Evolutionary conservation across 1,140 invertebrate species (phyloP).

Genomic region (Drosophila teissieri): DNA sequence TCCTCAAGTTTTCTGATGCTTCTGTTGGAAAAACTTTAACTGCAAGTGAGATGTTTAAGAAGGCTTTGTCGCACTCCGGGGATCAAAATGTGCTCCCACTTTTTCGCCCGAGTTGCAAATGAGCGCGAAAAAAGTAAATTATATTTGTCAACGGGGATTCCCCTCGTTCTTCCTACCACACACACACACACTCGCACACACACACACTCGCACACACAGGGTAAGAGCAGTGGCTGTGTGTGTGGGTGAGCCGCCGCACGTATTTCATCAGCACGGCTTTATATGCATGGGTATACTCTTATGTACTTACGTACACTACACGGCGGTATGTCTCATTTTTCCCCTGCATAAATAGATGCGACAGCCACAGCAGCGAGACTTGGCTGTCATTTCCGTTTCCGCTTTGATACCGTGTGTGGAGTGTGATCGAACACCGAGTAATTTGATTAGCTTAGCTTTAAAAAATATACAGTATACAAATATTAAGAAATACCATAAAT

Average conservation of each 20-base stretch:
- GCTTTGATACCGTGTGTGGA: conserved; percentile 37
- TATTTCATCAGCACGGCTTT: conserved; percentile 76
- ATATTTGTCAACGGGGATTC: conserved; percentile 72
- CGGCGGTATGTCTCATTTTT: conserved; percentile 43
- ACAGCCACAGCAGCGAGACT: conserved; percentile 48
- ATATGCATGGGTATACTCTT: conserved; percentile 56
- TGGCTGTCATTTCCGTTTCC: conserved; percentile 71
- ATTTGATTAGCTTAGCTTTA: no score
- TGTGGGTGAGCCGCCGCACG: conserved; percentile 56
- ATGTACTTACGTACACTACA: conserved; percentile 15
- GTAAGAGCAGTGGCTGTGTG: conserved; percentile 23
- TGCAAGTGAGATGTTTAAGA: conserved; percentile 55
- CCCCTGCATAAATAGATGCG: conserved; percentile 76
- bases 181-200: conserved; percentile 1
- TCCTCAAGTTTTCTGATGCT: conserved; percentile 9
- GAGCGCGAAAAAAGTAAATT: conserved; percentile 78
- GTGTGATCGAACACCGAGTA: background rate
- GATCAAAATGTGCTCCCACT: conserved; percentile 2
- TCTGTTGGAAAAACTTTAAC: conserved; percentile 48
- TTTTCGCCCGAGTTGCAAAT: conserved; percentile 57
- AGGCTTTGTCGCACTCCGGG: conserved; percentile 56
- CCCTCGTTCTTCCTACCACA: background rate
- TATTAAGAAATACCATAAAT: background rate
- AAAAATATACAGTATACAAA: background rate
- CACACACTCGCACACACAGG: background rate